Evolutionary conservation across 2,113 vertebrate genomes (phyloP), one percentile per base, ranked within the genome.

Genomic region (Mixornis gularis): DNA sequence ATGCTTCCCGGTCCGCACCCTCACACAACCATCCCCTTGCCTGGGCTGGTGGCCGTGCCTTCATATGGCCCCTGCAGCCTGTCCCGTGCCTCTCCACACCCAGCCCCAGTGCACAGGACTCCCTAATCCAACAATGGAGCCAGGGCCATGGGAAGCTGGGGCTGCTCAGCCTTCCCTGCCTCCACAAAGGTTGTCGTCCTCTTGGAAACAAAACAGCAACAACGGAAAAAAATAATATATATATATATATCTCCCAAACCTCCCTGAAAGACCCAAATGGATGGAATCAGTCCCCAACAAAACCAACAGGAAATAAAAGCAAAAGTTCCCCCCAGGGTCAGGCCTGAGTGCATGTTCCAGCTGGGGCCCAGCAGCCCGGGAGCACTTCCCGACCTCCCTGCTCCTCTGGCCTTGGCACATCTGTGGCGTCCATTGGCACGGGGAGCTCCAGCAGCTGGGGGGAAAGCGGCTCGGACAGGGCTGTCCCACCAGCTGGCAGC

Each of bases 361-460:
- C 49, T 7, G 17, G 85, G 89, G 78, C 77, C 44, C 89, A 84
- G n/a, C 72, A 90, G 87, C 79, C 30, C 3, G 5, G 58, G 68
- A 82, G 36, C 24, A 10, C 0, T 1, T 68, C 81, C 89, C 4
- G 3, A 38, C 11, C 29, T 85, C 77, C 76, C 71, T 89, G 92
- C 66, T 84, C 91, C 83, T 64, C 36, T 17, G 48, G 92, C 93
- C 95, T 97, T 97, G 97, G 97, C 97, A 97, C 94, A 55, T 95
- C 90, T 48, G 58, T 8, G 36, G 87, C 20, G 38, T 92, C 89
- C 95, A 91, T 82, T 13, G 12, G 84, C 26, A 5, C 3, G 7
- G 29, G 92, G 92, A 96, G 94, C 82, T 91, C 86, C 53, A 15
- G 90, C 64, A 89, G 41, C 89, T n/a, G 8, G 20, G 63, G 65